A percentile compares a stretch with the other conserved stretches of the same genome.
Conservation (phyloP, 2,888 invertebrate genomes). For the Prosapia bicincta region DNA sequence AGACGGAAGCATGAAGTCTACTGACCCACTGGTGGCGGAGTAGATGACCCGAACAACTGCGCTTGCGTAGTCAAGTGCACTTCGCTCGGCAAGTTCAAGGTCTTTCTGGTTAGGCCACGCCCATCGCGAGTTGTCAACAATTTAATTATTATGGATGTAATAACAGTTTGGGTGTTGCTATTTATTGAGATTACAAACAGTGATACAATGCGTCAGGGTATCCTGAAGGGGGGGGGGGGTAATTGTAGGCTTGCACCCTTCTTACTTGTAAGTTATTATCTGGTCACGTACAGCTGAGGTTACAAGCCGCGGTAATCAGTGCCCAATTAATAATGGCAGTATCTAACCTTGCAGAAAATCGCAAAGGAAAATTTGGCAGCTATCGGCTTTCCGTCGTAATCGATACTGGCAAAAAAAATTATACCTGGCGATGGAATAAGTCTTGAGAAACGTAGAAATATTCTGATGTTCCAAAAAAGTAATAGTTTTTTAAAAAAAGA, state of each 20-base stretch:
- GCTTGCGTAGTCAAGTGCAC: neutral
- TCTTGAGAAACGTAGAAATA: too few relatives aligned
- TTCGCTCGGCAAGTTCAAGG: neutral
- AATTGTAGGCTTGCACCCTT: neutral
- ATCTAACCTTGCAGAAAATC: too few relatives aligned
- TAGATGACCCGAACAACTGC: slow-evolving; percentile 2
- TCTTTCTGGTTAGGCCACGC: neutral
- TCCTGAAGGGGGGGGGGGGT: neutral
- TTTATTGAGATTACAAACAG: neutral
- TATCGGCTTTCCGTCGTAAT: too few relatives aligned
- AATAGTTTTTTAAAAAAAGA: too few relatives aligned
- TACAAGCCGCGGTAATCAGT: too few relatives aligned
- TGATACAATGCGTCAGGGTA: neutral
- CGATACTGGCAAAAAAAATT: too few relatives aligned
- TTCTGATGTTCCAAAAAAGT: too few relatives aligned
- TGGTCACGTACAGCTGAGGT: too few relatives aligned
- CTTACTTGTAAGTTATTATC: neutral
- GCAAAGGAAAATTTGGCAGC: too few relatives aligned
- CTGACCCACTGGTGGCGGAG: neutral
- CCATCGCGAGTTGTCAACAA: neutral
- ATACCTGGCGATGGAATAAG: too few relatives aligned
- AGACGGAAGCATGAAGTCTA: neutral
- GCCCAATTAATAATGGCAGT: too few relatives aligned
- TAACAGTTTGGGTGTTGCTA: neutral
- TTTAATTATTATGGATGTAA: too few relatives aligned